Base-by-base conservation (phyloP, 2,113 vertebrate species). In the Neolamprologus brichardi region DNA sequence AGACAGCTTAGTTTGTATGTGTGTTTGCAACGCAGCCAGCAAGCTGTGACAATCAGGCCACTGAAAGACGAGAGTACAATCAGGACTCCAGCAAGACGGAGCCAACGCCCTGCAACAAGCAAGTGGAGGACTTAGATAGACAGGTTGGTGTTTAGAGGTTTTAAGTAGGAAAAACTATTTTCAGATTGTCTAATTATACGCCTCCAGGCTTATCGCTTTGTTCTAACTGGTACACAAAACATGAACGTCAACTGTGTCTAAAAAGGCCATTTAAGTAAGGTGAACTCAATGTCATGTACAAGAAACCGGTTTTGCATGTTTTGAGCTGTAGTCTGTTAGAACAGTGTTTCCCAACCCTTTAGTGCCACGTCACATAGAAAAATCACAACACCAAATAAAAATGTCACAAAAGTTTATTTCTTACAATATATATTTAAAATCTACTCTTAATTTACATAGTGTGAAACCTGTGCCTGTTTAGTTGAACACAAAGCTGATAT, bases 111-210 rank as follows among this genome's bases (percentile, higher is more conserved):
- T 52, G 51, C 51, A 52, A 52, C 51, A 52, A 52, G 9, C 8
- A 52, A 20, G 51, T 52, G 51, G 51, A n/a, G 51, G 51, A 52
- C 1, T 52, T 52, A 52, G 51, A 20, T 3, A 9, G 9, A 52
- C 51, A 3, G 51, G 18, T 20, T 20, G 51, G 51, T 52, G 18
- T n/a, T 52, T 52, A n/a, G 51, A 52, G 51, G 18, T 52, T 52
- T 52, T n/a, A 20, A 52, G 2, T 52, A 52, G 18, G 18, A 52
- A 52, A 52, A 52, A 10, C 18, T 52, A 52, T 52, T 10, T 52
- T 52, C 51, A 52, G 1, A 11, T 20, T 52, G 51, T 5, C 18
- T 52, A 52, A 52, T n/a, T 52, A 52, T 52, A 1, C 4, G 0
- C 18, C 18, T 11, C 8, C 18, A 20, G 51, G 51, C 18, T 2